Evolutionary conservation across 2,888 invertebrate species (phyloP), one percentile per base, ranked within the genome.

Genomic region (Sinotaia quadrata): DNA sequence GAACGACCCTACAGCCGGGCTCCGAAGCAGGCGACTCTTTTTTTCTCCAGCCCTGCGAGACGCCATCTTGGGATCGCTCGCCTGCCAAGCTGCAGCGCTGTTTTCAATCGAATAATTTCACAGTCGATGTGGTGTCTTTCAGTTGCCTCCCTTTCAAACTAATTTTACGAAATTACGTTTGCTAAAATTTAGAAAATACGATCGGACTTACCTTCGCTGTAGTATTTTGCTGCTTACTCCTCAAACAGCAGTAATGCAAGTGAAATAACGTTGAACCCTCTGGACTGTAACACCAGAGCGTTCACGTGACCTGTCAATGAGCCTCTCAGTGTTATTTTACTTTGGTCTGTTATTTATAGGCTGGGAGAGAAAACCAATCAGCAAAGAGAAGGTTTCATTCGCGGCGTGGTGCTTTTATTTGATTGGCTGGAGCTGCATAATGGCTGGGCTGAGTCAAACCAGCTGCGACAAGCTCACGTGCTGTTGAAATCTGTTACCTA

Each of bases 261-360:
- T 54, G 54, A n/a, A 54, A 10, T 29, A 29, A 8, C 15, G 18
- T 31, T 54, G 54, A 27, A n/a, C 54, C 54, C 54, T 54, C 54
- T 54, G 54, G 54, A 54, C 54, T 54, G 54, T 29, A 54, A 54
- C 54, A 29, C 54, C 29, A n/a, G 24, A 24, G 54, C 24, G 18
- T 67, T 76, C 78, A 78, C 78, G 76, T 78, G 79, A 78, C 69
- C 44, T 61, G 71, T 74, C 59, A 69, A 52, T 67, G 63, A 73
- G 69, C 69, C 70, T 68, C 59, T 61, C 66, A 70, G 68, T 75
- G 72, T 76, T 77, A 75, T 77, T n/a, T 76, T 79, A 75, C 78
- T 69, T 69, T 69, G 69, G 68, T 51, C 49, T 34, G 74, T 67
- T 74, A 74, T 71, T 71, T 71, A 69, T 73, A 73, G 70, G 31